Base-by-base conservation (phyloP, 2,888 invertebrate genomes). In the Ariolimax columbianus region DNA sequence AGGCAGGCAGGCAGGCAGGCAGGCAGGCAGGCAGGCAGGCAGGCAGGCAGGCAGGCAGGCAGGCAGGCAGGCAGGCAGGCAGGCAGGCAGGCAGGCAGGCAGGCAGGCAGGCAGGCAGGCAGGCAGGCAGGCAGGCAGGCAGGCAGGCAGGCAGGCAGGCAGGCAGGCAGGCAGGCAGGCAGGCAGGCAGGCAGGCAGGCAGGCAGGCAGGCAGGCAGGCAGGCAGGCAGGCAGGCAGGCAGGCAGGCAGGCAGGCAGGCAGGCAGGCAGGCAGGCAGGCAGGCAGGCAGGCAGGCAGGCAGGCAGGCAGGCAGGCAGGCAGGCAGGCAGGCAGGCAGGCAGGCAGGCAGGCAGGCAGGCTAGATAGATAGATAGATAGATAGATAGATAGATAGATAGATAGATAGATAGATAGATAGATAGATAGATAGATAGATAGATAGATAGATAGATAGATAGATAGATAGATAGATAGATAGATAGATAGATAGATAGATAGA, bases 331-430 rank as follows among this genome's bases (percentile, higher is more conserved):
- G 17, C 66, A 66, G 33, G 33, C 6, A 66, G 66, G 17, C 66
- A 66, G 33, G 33, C 6, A 66, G 66, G 33, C 30, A 66, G 66
- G 17, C 30, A 66, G 66, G 17, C 30, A 66, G 36, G n/a, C n/a
- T n/a, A n/a, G n/a, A n/a, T n/a, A n/a, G n/a, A n/a, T n/a, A n/a
- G n/a, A n/a, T n/a, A 59, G 59, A 59, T 17, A 59, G 59, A 59
- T 59, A 59, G 59, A 59, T 59, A 59, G 59, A 59, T 59, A 59
- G 59, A 59, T 59, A 59, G 59, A 59, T 59, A 59, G 59, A 59
- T 59, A 59, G 59, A 59, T 59, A 59, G 59, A 59, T 59, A 59
- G 59, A 59, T 59, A 59, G 59, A 59, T 59, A 59, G 59, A 59
- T 59, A 59, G 59, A 59, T 59, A 59, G 59, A 59, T 59, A 59